Percentiles rank a stretch among this genome's conserved stretches.
phyloP scores from a whole-genome alignment of 2,113 vertebrate species.

The Lepidiolamprologus cunningtoni region DNA sequence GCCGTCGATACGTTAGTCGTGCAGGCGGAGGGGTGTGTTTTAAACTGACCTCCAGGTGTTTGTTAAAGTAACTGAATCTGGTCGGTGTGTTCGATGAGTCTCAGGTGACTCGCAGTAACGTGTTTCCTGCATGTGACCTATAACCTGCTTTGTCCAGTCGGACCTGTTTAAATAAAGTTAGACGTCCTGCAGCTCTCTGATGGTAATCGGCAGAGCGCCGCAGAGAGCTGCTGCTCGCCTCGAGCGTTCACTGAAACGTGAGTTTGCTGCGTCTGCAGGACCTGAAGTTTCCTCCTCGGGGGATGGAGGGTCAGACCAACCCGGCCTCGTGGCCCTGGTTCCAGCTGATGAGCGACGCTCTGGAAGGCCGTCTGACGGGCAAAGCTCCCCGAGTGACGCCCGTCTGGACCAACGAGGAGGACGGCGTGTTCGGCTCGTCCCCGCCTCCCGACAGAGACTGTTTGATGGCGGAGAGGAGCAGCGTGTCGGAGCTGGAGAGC shows the following conservation, averaged over 20 bases:
- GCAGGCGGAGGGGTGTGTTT: neutral
- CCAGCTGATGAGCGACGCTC: slow-evolving; percentile 67
- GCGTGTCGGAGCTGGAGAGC: slow-evolving; percentile 51
- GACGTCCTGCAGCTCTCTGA: neutral
- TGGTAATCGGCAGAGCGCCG: accelerated
- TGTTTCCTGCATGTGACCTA: neutral
- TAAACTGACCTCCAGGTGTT: neutral
- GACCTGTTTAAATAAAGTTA: neutral
- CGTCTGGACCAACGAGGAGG: slow-evolving; percentile 56
- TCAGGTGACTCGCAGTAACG: neutral
- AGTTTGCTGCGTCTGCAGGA: slow-evolving; percentile 20
- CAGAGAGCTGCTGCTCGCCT: neutral
- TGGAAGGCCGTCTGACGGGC: slow-evolving; percentile 59
- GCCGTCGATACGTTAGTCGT: neutral
- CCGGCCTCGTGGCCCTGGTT: slow-evolving; percentile 74
- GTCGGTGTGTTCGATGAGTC: neutral
- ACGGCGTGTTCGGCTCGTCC: slow-evolving; percentile 34
- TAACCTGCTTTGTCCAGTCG: neutral
- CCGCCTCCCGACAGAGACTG: slow-evolving; percentile 41
- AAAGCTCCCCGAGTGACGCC: slow-evolving; percentile 51
- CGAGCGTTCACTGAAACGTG: neutral
- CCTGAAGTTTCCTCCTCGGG: slow-evolving; percentile 61
- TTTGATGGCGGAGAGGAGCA: slow-evolving; percentile 22
- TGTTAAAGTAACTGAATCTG: neutral
- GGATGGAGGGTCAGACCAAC: slow-evolving; percentile 58